Percentiles rank a stretch among this genome's conserved stretches.
Evolutionary conservation across 1,140 invertebrate genomes (phyloP).

Genomic region (Gyrodactylus salaris): DNA sequence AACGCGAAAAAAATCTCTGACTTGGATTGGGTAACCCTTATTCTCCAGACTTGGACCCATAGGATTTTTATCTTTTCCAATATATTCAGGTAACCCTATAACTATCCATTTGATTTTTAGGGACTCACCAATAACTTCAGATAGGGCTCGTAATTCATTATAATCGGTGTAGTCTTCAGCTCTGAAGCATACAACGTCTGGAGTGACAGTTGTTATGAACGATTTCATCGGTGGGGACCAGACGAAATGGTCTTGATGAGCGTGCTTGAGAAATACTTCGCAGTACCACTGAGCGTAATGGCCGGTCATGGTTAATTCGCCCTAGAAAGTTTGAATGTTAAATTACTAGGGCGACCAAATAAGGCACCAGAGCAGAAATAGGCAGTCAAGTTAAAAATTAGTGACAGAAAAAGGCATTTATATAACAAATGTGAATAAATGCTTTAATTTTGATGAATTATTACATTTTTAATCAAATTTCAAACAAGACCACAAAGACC

Average conservation of each 20-base stretch:
- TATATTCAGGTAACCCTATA: neutral
- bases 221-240: conserved; percentile 76
- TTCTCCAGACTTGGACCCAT: too few species aligned
- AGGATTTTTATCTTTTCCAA: too few species aligned
- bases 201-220: conserved; percentile 58
- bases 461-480: too few species aligned
- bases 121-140: conserved; percentile 63
- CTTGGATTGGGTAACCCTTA: neutral
- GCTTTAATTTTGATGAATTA: too few species aligned
- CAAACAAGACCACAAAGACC: too few species aligned
- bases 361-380: too few species aligned
- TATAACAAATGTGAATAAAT: too few species aligned
- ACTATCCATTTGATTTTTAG: neutral
- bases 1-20: too few species aligned
- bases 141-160: conserved; percentile 65
- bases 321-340: conserved; percentile 6
- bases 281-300: conserved; percentile 31
- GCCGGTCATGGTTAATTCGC: conserved; percentile 7
- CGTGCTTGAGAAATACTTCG: conserved; percentile 57
- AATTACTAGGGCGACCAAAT: too few species aligned
- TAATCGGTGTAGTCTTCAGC: conserved; percentile 93
- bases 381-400: too few species aligned
- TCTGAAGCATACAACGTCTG: conserved; percentile 49
- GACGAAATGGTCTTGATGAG: conserved; percentile 69
- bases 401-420: too few species aligned